A percentile compares a stretch with the other conserved stretches of the same genome.
Evolutionary conservation across 2,888 invertebrate species (phyloP).

Genomic region (Caenorhabditis sulstoni): DNA sequence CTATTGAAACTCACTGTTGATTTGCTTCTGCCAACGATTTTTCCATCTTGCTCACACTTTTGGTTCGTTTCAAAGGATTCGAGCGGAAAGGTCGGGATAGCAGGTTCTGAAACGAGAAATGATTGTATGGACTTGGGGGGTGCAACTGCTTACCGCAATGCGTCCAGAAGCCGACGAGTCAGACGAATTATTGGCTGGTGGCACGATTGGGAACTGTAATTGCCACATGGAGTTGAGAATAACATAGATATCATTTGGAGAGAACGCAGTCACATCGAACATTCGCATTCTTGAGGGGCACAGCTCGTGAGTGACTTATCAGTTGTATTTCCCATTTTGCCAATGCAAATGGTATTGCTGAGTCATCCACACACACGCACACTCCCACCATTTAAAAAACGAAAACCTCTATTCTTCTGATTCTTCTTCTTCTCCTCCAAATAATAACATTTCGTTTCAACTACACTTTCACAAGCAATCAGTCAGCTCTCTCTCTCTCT

Average conservation of each 20-base stretch:
- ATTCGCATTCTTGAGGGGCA: conserved; percentile 26
- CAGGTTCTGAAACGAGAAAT: conserved; percentile 75
- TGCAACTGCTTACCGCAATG: conserved; percentile 60
- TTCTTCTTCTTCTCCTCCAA: conserved; percentile 13
- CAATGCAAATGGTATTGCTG: conserved; percentile 20
- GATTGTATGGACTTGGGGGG: too few relatives aligned
- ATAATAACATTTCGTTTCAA: conserved; percentile 3
- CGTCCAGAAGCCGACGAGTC: conserved; percentile 49
- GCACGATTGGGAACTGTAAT: conserved; percentile 59
- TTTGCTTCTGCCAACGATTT: conserved; percentile 53
- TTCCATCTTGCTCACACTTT: conserved; percentile 80
- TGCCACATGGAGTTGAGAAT: conserved; percentile 49
- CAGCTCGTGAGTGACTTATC: conserved; percentile 29
- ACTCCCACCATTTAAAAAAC: conserved; percentile 48
- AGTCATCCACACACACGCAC: conserved; percentile 44
- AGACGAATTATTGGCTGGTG: conserved; percentile 36
- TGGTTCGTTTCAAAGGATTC: conserved; percentile 80
- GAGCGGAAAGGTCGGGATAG: conserved; percentile 78
- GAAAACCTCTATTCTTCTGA: neutral
- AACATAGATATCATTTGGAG: conserved; percentile 38
- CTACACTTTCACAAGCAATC: too few relatives aligned
- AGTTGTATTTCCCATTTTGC: conserved; percentile 33
- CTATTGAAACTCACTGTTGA: conserved; percentile 64
- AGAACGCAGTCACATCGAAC: conserved; percentile 55
- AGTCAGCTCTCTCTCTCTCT: too few relatives aligned